These are phyloP conservation scores for Ennomos quercinarius DNA, from an alignment of 2,888 invertebrate species.

Conservation along the genomic window DNA sequence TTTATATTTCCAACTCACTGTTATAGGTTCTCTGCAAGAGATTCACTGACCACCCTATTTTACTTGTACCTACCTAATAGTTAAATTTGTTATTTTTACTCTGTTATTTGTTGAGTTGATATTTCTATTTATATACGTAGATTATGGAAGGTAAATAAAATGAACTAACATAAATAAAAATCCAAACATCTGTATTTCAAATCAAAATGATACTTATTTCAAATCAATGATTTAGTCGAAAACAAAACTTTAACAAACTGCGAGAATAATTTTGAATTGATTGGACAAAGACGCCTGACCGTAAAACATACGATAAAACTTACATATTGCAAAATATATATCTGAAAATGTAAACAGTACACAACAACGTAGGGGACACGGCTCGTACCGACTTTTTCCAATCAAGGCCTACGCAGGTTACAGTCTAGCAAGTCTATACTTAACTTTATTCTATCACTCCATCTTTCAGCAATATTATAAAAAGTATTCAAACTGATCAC, in stretches of 20 bases:
- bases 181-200: constrained; percentile 84
- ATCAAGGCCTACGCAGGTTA: constrained; percentile 75
- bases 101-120: no score
- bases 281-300: constrained; percentile 75
- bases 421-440: constrained; percentile 83
- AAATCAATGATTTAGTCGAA: constrained; percentile 82
- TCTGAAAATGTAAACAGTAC: constrained; percentile 63
- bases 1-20: no score
- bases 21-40: no score
- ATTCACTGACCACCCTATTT: no score
- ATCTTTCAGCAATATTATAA: constrained; percentile 79
- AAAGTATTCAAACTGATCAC: constrained; percentile 85
- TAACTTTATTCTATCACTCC: constrained; percentile 77
- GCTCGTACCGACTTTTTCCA: constrained; percentile 68
- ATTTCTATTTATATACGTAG: no score
- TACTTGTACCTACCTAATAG: no score
- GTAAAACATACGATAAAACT: constrained; percentile 52
- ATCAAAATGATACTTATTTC: constrained; percentile 74
- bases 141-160: not conserved
- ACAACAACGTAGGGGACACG: constrained; percentile 58
- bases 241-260: constrained; percentile 83
- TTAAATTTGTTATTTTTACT: no score
- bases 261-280: constrained; percentile 70
- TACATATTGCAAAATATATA: constrained; percentile 49
- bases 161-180: constrained; percentile 59